Base-by-base conservation (phyloP, 2,888 invertebrate genomes). In the Caenorhabditis sp. region DNA sequence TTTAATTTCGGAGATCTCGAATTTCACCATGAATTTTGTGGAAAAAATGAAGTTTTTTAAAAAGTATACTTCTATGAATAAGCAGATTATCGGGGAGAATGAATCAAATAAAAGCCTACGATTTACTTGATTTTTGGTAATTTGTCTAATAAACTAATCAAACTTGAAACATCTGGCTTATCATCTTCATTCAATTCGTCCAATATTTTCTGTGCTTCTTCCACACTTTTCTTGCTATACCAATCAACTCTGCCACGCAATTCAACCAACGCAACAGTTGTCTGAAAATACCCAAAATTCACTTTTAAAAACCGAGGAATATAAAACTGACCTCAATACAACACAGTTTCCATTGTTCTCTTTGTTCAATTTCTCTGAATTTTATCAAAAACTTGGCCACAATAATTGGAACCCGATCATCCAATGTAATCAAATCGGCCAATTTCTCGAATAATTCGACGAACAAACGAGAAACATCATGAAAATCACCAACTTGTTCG, bases 211-310 rank as follows among this genome's bases (percentile, higher is more conserved):
- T 27, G n/a, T 2, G 70, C 59, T 12, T 67, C 70, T 4, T 50
- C 20, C 25, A 71, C 21, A 7, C 63, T 26, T 23, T 59, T 60
- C n/a, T 26, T 25, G 25, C 56, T 67, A 50, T 67, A 71, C 70
- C 70, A 71, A 54, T 71, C 70, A 56, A 67, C 52, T n/a, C 70
- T 59, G 0, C 70, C 66, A n/a, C 67, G 67, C 4, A 71, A 60
- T 20, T 66, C 62, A 53, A 59, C 54, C 27, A 66, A 12, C 17
- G 43, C 43, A 21, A 59, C 59, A 54, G 59, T 36, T 25, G 43
- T 43, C 70, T 70, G 70, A 10, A 59, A 62, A 58, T 43, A n/a
- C n/a, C n/a, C n/a, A n/a, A n/a, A n/a, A n/a, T n/a, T n/a, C n/a
- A n/a, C n/a, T n/a, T n/a, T n/a, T n/a, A n/a, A n/a, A n/a, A n/a